Conservation (phyloP, 1,140 invertebrate species). For the Riptortus pedestris region DNA sequence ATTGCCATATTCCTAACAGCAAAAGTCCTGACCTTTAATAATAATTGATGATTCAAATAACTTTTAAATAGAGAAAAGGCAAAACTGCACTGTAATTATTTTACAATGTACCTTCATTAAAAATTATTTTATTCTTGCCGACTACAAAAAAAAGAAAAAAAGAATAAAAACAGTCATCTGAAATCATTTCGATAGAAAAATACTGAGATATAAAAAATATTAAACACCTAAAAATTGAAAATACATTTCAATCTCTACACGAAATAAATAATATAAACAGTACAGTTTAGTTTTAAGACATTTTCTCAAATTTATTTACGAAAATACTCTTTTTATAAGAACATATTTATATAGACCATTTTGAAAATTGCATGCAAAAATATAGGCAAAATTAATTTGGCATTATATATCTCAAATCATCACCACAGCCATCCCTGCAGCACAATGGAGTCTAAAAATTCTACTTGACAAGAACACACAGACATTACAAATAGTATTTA, state of each 20-base stretch:
- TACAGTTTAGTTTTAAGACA: neutral
- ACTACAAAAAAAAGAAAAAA: neutral
- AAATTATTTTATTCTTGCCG: neutral
- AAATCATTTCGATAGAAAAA: neutral
- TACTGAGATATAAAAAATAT: slow-evolving; percentile 2
- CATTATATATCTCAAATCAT: neutral
- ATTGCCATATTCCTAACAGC: too few relatives aligned
- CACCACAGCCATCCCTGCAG: slow-evolving; percentile 11
- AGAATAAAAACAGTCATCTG: neutral
- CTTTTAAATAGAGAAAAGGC: too few relatives aligned
- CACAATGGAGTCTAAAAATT: neutral
- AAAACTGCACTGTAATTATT: neutral
- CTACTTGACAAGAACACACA: slow-evolving; percentile 13
- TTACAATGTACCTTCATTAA: neutral
- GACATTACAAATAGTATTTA: too few relatives aligned
- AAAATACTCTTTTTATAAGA: neutral
- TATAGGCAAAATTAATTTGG: slow-evolving; percentile 8
- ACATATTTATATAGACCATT: neutral
- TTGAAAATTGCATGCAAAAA: slow-evolving; percentile 9
- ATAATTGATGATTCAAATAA: too few relatives aligned
- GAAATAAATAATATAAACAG: neutral
- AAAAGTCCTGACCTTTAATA: too few relatives aligned
- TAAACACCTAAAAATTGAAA: neutral
- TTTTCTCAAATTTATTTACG: neutral
- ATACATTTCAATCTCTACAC: neutral